phyloP scores from a whole-genome alignment of 2,888 invertebrate species.

The Hirtodrosophila histrioides region DNA sequence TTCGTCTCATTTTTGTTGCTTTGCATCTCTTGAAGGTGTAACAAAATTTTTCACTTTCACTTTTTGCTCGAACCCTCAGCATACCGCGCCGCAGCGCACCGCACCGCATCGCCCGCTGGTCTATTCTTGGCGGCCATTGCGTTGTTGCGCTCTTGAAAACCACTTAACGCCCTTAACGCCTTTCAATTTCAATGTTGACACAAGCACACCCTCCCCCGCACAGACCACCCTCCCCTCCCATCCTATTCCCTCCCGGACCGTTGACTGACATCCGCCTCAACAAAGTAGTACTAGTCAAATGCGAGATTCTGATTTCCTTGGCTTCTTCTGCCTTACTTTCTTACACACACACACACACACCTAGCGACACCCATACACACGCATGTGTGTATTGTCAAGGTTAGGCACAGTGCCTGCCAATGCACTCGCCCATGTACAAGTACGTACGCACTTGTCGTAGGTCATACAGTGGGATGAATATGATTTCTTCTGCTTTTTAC shows the following conservation, averaged over 20 bases:
- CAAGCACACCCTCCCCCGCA: too few relatives aligned
- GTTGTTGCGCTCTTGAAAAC: conserved; percentile 19
- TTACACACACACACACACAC: conserved; percentile 7
- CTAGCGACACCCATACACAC: not conserved
- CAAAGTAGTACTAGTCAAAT: conserved; percentile 21
- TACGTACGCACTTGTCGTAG: conserved; percentile 24
- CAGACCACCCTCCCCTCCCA: too few relatives aligned
- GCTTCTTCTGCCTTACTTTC: conserved; percentile 7
- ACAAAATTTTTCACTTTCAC: conserved; percentile 57
- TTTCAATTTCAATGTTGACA: conserved; percentile 43
- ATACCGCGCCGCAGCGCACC: too few relatives aligned
- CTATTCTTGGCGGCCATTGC: conserved; percentile 10
- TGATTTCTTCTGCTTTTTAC: not conserved
- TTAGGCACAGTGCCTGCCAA: conserved; percentile 33
- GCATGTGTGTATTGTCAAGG: conserved; percentile 43
- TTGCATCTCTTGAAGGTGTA: conserved; percentile 41
- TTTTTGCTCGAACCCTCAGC: conserved; percentile 26
- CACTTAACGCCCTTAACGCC: conserved; percentile 28
- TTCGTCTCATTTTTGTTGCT: conserved; percentile 24
- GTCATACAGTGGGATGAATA: conserved; percentile 7
- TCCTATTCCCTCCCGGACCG: not conserved
- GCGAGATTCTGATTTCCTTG: conserved; percentile 28
- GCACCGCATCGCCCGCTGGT: not conserved
- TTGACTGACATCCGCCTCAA: conserved; percentile 46
- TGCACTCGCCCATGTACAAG: conserved; percentile 1